Evolutionary conservation across 2,888 invertebrate genomes (phyloP).

Genomic region (Euclidia mi): DNA sequence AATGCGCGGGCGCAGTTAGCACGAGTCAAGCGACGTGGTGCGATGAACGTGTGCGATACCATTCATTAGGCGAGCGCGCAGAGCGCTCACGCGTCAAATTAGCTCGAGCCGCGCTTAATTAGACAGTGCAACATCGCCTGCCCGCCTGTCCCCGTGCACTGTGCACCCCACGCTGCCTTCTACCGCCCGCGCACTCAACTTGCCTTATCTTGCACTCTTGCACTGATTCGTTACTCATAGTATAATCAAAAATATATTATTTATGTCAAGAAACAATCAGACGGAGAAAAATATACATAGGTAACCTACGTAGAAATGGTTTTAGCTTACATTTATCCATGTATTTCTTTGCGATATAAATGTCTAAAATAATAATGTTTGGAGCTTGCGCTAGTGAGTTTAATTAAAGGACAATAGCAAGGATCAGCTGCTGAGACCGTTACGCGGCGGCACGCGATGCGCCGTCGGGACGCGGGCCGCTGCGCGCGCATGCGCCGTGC

Average conservation of each 20-base stretch:
- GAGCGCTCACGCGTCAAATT: conserved; percentile 86
- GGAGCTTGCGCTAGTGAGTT: conserved; percentile 62
- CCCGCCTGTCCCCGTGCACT: conserved; percentile 53
- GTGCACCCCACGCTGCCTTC: conserved; percentile 48
- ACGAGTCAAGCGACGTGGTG: conserved; percentile 75
- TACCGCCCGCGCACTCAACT: conserved; percentile 16
- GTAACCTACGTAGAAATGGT: conserved; percentile 5
- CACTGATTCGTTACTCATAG: conserved; percentile 4
- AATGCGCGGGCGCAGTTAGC: conserved; percentile 69
- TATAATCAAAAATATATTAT: too few species aligned
- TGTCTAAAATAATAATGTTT: conserved; percentile 56
- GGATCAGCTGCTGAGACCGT: conserved; percentile 85
- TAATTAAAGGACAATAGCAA: conserved; percentile 80
- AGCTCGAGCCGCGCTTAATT: conserved; percentile 85
- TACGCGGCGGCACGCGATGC: conserved; percentile 79
- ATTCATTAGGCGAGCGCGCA: conserved; percentile 85
- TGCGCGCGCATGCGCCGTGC: conserved; percentile 34
- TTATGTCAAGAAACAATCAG: too few species aligned
- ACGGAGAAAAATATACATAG: too few species aligned
- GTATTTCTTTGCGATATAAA: conserved; percentile 31
- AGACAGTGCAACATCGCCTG: conserved; percentile 71
- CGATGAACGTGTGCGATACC: conserved; percentile 89
- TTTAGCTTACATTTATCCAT: conserved; percentile 12
- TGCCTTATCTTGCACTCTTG: conserved; percentile 16
- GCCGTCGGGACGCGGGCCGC: conserved; percentile 34